These are phyloP conservation scores for Montifringilla adamsi DNA, from an alignment of 2,113 vertebrate species.

Conservation along the genomic window DNA sequence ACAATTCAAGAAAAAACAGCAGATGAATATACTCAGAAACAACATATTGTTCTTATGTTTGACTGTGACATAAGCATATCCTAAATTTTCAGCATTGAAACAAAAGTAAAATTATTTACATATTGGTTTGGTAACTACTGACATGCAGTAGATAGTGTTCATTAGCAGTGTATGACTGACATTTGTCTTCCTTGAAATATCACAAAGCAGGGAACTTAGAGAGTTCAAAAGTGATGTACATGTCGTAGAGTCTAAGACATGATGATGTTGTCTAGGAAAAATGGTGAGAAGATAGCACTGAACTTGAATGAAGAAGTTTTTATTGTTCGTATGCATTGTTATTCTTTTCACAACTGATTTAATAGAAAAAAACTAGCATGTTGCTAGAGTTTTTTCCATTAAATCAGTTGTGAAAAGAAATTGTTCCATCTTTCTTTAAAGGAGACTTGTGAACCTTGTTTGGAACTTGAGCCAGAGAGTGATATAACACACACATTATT, in stretches of 20 bases:
- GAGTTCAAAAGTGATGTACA: not conserved
- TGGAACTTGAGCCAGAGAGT: not conserved
- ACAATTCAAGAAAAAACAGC: not conserved
- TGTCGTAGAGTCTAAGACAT: not conserved
- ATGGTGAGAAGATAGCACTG: not conserved
- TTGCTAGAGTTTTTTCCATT: not conserved
- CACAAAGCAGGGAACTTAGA: not conserved
- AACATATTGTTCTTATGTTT: not conserved
- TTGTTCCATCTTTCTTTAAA: not conserved
- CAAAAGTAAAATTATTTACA: not conserved
- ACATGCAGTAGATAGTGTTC: not conserved
- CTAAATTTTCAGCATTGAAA: not conserved
- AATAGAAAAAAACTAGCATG: rapidly evolving
- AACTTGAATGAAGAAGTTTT: not conserved
- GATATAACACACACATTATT: not conserved
- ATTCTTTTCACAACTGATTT: not conserved
- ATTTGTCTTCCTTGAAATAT: not conserved
- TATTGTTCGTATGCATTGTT: not conserved
- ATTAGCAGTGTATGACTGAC: not conserved
- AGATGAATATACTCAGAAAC: not conserved
- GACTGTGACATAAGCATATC: not conserved
- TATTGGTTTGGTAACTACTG: not conserved
- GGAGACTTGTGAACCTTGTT: not conserved
- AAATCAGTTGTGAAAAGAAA: not conserved
- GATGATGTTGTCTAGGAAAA: not conserved